Base-by-base conservation (phyloP, 1,140 invertebrate genomes). In the Heliconius eleuchia region DNA sequence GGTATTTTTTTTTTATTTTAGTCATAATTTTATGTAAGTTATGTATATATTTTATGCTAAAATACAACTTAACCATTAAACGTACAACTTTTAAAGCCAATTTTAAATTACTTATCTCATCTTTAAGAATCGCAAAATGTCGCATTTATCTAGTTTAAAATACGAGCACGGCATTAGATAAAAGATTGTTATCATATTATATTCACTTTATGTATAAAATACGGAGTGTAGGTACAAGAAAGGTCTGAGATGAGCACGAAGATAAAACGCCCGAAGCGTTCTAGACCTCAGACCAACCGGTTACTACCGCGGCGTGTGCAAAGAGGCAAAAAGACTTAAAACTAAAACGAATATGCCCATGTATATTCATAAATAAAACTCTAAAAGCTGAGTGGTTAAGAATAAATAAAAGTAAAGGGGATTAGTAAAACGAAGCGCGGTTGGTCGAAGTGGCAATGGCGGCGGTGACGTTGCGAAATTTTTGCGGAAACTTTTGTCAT, bases 351-450 rank as follows among this genome's bases (percentile, higher is more conserved):
- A 82, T 80, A 89, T 89, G 84, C 27, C 60, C 86, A 88, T 82
- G 88, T 19, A 71, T 34, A 90, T 66, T 66, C 60, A 85, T 81
- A 88, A 88, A 90, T 86, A 89, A 88, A 87, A 84, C 80, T 80
- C 82, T 79, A 86, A 86, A 86, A 84, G 80, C 83, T 79, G 77
- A 87, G 80, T 87, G 87, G 87, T 82, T 86, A 79, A 79, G 82
- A 89, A 86, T 87, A 92, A 91, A 89, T 87, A 90, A 87, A 86
- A 81, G 80, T 81, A 84, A 46, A 86, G 87, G 92, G 92, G 90
- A 91, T 91, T 91, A 91, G 85, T 79, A 80, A 73, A 79, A 60
- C 84, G 83, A 70, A 82, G 77, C 83, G 77, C 82, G 89, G 89
- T 90, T 89, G 88, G 88, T 77, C 30, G 78, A 66, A 75, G 86